These are phyloP conservation scores for Nasonia oneida DNA, from an alignment of 2,888 invertebrate species.

Conservation along the genomic window DNA sequence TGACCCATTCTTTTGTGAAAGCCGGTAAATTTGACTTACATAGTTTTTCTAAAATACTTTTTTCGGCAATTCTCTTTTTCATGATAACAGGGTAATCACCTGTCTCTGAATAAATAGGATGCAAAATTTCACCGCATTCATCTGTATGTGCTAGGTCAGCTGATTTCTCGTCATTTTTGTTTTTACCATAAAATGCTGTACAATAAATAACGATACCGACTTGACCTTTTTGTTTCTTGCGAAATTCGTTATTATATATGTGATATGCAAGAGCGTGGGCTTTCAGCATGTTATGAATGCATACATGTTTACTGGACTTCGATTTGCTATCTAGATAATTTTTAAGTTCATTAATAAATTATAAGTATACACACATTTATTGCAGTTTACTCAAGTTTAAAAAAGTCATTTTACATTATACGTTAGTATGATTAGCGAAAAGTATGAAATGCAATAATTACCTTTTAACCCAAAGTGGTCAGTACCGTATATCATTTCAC, in stretches of 20 bases:
- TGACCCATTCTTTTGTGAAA: conserved; percentile 81
- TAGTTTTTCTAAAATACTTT: conserved; percentile 78
- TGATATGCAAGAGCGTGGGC: conserved; percentile 86
- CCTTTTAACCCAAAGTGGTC: not conserved
- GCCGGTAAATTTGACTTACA: conserved; percentile 78
- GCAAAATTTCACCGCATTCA: conserved; percentile 79
- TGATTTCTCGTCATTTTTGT: conserved; percentile 54
- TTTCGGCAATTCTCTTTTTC: conserved; percentile 77
- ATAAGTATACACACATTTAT: too few relatives aligned
- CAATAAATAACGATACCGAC: conserved; percentile 65
- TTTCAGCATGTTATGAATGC: conserved; percentile 86
- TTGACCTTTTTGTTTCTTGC: conserved; percentile 81
- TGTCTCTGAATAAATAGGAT: conserved; percentile 78
- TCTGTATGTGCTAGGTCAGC: conserved; percentile 70
- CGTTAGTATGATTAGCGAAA: too few relatives aligned
- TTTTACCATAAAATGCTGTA: conserved; percentile 51
- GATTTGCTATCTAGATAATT: not conserved
- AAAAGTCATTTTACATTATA: too few relatives aligned
- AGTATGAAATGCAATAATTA: too few relatives aligned
- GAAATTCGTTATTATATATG: conserved; percentile 83
- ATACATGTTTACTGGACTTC: conserved; percentile 81
- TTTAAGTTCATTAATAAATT: too few relatives aligned
- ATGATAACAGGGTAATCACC: conserved; percentile 81
- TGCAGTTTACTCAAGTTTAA: too few relatives aligned
- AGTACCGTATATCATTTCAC: conserved; percentile 80